Percentiles rank a stretch among this genome's conserved stretches.
These are phyloP conservation scores for Amblyopsis rosae DNA, from an alignment of 2,113 vertebrate genomes.

Conservation along the genomic window DNA sequence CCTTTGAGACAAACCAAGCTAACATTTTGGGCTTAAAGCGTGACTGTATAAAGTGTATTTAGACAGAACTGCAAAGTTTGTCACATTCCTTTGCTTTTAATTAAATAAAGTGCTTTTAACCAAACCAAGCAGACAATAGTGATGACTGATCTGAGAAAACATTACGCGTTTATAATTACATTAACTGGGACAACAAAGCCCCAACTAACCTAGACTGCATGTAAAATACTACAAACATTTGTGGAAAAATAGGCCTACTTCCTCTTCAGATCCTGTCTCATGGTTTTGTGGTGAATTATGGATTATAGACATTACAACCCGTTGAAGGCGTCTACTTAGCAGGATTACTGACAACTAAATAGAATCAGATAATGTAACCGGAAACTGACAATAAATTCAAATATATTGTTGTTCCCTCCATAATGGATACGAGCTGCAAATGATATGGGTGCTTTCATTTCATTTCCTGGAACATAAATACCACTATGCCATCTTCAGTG, in stretches of 20 bases:
- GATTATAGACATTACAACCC: constrained; percentile 17
- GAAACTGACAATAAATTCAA: constrained; percentile 7
- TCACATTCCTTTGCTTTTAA: constrained; percentile 26
- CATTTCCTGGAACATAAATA: background rate
- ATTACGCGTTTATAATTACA: no score
- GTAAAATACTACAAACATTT: no score
- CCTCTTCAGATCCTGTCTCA: background rate
- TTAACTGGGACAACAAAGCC: no score
- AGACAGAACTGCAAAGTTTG: constrained; percentile 29
- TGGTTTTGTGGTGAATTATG: background rate
- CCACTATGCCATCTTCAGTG: no score
- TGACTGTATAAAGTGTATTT: constrained; percentile 38
- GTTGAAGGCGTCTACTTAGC: constrained; percentile 24
- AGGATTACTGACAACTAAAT: constrained; percentile 2
- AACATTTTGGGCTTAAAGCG: constrained; percentile 37
- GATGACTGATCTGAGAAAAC: constrained; percentile 28
- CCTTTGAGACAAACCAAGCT: constrained; percentile 35
- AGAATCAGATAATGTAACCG: constrained; percentile 24
- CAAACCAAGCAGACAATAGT: constrained; percentile 21
- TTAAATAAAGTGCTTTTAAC: constrained; percentile 19
- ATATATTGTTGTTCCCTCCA: constrained; percentile 5
- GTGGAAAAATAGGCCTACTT: background rate
- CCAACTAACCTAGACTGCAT: no score
- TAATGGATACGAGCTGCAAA: background rate
- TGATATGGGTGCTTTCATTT: constrained; percentile 11